Conservation (phyloP, 1,140 invertebrate genomes). For the Drosophila busckii region DNA sequence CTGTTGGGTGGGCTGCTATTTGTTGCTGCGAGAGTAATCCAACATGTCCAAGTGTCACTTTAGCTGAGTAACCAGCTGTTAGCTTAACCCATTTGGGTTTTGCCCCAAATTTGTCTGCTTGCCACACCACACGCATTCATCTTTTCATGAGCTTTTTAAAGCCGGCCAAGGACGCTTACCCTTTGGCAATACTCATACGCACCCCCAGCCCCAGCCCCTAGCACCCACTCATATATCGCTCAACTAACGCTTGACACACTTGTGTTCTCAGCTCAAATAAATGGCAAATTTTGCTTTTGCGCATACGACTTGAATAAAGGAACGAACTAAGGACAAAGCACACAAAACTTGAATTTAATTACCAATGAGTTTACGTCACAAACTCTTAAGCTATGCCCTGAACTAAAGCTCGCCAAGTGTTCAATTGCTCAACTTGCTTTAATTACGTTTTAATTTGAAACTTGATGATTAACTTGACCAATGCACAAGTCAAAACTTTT, state of each 20-base stretch:
- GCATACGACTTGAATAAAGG: slow-evolving; percentile 22
- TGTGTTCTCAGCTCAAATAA: slow-evolving; percentile 17
- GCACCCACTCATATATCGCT: no score
- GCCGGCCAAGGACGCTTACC: slow-evolving; percentile 11
- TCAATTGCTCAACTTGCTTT: slow-evolving; percentile 23
- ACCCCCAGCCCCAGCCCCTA: no score
- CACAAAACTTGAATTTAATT: slow-evolving; percentile 63
- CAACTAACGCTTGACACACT: slow-evolving; percentile 17
- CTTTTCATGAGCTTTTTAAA: slow-evolving; percentile 18
- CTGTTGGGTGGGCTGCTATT: no score
- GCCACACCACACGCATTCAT: slow-evolving; percentile 12
- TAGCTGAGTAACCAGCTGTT: no score
- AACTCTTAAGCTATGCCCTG: slow-evolving; percentile 60
- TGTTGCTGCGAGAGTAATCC: no score
- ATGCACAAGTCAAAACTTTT: no score
- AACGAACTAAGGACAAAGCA: not conserved
- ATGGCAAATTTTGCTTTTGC: slow-evolving; percentile 41
- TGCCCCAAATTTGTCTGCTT: slow-evolving; percentile 8
- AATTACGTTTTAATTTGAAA: no score
- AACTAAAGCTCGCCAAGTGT: slow-evolving; percentile 36
- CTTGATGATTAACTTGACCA: no score
- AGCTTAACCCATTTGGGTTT: not conserved
- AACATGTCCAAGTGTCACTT: no score
- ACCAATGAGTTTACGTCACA: slow-evolving; percentile 49
- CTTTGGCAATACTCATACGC: slow-evolving; percentile 25